Base-by-base conservation (phyloP, 2,797 vertebrate genomes). In the Chromis chromis region DNA sequence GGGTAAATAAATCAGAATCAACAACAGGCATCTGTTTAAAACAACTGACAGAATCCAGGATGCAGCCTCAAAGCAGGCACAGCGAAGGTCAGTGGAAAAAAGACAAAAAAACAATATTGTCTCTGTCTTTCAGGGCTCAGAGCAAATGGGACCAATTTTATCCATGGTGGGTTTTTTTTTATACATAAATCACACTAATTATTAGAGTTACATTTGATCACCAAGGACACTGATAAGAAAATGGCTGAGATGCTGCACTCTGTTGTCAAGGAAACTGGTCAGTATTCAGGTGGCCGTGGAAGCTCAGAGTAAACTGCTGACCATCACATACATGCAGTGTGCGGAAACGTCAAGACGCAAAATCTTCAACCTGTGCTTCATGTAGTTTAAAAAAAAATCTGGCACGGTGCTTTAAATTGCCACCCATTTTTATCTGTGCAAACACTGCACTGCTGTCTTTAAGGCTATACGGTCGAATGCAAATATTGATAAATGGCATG, bases 241-340 rank as follows among this genome's bases (percentile, higher is more conserved):
- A 75, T 75, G 65, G 67, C 81, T 71, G 78, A 71, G 61, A 83
- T 85, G 77, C 85, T 89, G 81, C 82, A 79, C 82, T 87, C 76
- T 68, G 88, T 91, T 92, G 91, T 91, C 92, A 92, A 85, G 92
- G 90, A 88, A 91, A 92, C 91, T 58, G 57, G 58, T 71, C 67
- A 68, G 78, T 83, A 78, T 77, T 54, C 58, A 12, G 25, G 50
- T 74, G 80, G 85, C 77, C 81, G 79, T 77, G 80, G 46, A 70
- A 64, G 74, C 74, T 78, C 44, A 53, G 60, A 67, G 60, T 64
- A 64, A 75, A 72, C 52, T 36, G 68, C 63, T 81, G 82, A 83
- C 66, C 67, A 72, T 75, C 36, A 70, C 40, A 71, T 53, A 53
- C 12, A 75, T 31, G 17, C 54, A 44, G 49, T 5, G 61, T 24